phyloP scores from a whole-genome alignment of 2,888 invertebrate species.

The Cenopis cana region DNA sequence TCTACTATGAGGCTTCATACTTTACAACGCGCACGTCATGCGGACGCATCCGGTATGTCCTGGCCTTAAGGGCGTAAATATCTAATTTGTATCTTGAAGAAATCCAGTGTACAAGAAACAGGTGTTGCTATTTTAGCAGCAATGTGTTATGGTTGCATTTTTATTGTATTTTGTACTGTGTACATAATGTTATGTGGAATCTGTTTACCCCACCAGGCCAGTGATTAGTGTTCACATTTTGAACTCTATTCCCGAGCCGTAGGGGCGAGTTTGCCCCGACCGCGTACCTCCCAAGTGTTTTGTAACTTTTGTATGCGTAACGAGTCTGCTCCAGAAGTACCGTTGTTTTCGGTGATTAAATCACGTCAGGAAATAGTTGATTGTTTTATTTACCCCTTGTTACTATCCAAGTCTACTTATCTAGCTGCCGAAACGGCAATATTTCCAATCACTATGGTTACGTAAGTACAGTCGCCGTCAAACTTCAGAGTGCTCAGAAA shows the following conservation, averaged over 20 bases:
- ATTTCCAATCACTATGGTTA: no score
- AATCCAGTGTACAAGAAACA: neutral
- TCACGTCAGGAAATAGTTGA: constrained; percentile 63
- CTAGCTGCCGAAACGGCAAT: no score
- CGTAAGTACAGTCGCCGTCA: no score
- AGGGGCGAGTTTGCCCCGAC: constrained; percentile 25
- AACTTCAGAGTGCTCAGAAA: no score
- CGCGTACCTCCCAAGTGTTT: constrained; percentile 52
- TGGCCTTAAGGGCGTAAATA: no score
- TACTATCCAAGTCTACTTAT: neutral
- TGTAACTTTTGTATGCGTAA: constrained; percentile 63
- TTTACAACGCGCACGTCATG: no score
- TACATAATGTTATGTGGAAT: constrained; percentile 47
- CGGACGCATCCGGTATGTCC: no score
- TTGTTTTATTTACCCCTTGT: constrained; percentile 42
- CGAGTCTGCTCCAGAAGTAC: constrained; percentile 54
- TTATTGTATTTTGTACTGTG: constrained; percentile 51
- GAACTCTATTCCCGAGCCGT: constrained; percentile 3
- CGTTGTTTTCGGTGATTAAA: constrained; percentile 79
- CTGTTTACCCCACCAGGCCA: neutral
- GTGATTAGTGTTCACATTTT: neutral
- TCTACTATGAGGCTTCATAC: no score
- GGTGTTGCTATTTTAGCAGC: constrained; percentile 26
- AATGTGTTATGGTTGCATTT: constrained; percentile 53
- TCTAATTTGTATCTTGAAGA: no score